phyloP scores from a whole-genome alignment of 2,797 vertebrate genomes.

The Sternarchorhynchus goeldii region DNA sequence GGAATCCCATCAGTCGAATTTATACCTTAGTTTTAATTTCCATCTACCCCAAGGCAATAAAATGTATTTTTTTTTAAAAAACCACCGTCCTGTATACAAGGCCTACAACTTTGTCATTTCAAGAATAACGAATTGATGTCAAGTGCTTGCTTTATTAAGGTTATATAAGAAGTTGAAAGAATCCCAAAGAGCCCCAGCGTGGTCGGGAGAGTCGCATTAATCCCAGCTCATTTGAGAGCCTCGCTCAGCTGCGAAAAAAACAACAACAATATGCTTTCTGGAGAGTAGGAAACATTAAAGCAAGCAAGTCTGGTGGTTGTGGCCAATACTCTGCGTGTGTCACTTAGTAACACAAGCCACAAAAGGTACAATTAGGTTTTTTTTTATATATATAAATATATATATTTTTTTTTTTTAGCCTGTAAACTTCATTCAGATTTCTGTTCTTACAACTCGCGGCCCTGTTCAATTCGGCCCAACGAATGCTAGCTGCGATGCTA shows the following conservation, averaged over 20 bases:
- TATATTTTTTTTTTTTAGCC: no score
- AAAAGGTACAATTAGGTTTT: no score
- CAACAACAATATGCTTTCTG: not conserved
- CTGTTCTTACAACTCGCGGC: not conserved
- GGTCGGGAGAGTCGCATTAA: not conserved
- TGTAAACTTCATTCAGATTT: not conserved
- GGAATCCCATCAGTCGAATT: not conserved
- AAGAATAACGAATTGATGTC: not conserved
- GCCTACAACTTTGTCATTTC: not conserved
- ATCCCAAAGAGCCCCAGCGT: not conserved
- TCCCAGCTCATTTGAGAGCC: not conserved
- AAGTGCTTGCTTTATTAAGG: not conserved
- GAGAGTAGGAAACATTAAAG: not conserved
- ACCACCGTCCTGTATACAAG: conserved; percentile 14
- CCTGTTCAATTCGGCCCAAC: conserved; percentile 24
- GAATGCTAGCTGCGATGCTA: conserved; percentile 21
- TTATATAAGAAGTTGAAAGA: not conserved
- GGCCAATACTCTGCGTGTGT: no score
- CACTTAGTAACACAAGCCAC: no score
- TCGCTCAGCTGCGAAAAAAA: conserved; percentile 1
- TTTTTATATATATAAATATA: no score
- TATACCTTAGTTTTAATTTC: not conserved
- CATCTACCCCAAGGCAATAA: conserved; percentile 10
- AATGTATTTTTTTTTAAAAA: not conserved
- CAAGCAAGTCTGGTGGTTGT: no score